phyloP scores from a whole-genome alignment of 1,140 invertebrate species.

The Pseudomyrmex concolor region DNA sequence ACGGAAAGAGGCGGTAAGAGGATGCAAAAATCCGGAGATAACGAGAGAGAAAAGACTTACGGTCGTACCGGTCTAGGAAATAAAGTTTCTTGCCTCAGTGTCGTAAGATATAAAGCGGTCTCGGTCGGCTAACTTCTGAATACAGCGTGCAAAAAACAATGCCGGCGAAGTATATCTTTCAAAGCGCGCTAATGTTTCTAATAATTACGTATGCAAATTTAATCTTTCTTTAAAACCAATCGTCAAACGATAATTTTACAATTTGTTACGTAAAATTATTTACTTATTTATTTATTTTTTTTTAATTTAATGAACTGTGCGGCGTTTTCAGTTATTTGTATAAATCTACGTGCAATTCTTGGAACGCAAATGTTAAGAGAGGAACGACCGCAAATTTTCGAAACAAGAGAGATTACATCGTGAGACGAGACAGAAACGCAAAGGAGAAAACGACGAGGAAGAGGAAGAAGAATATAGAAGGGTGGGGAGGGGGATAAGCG shows the following conservation, averaged over 20 bases:
- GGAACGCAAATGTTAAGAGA: conserved; percentile 60
- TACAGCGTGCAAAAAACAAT: not conserved
- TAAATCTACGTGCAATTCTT: conserved; percentile 11
- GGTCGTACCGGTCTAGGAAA: not conserved
- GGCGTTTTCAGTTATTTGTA: too few relatives aligned
- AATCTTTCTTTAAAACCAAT: not conserved
- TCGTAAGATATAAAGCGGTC: not conserved
- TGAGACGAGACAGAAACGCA: not conserved
- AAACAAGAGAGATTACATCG: conserved; percentile 48
- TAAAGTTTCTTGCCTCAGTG: not conserved
- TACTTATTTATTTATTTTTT: too few relatives aligned
- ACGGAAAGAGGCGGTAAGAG: not conserved
- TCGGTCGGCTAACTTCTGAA: not conserved
- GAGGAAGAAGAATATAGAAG: conserved; percentile 39
- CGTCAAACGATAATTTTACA: conserved; percentile 21
- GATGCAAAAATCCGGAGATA: conserved; percentile 1
- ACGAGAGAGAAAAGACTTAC: conserved; percentile 8
- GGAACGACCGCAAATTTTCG: conserved; percentile 7
- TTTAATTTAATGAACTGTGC: too few relatives aligned
- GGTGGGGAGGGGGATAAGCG: not conserved
- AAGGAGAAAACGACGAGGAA: conserved; percentile 44
- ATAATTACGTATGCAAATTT: not conserved
- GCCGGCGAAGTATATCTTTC: not conserved
- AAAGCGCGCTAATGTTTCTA: not conserved
- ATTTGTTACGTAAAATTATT: not conserved